Percentiles rank a stretch among this genome's conserved stretches.
These are phyloP conservation scores for Urosaurus nigricauda DNA, from an alignment of 2,797 vertebrate species.

Conservation along the genomic window DNA sequence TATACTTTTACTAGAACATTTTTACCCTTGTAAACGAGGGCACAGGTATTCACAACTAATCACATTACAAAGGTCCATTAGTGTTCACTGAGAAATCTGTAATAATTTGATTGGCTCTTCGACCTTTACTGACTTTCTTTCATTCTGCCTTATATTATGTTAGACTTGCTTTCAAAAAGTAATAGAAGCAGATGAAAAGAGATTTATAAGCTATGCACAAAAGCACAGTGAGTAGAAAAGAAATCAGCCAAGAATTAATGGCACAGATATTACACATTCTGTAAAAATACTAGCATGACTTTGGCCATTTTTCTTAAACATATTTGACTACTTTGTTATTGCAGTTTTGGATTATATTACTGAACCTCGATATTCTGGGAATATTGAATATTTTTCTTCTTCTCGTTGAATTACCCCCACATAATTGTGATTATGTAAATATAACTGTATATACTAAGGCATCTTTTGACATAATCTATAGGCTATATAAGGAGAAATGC, in stretches of 20 bases:
- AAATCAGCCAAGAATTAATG: slow-evolving; percentile 72
- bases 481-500: not conserved
- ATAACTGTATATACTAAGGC: not conserved
- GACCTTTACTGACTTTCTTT: slow-evolving; percentile 77
- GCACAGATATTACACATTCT: slow-evolving; percentile 61
- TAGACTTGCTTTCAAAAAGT: slow-evolving; percentile 73
- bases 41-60: slow-evolving; percentile 70
- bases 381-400: slow-evolving; percentile 39
- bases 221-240: slow-evolving; percentile 74
- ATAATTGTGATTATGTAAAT: slow-evolving; percentile 12
- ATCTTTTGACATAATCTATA: not conserved
- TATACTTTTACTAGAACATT: slow-evolving; percentile 57
- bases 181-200: slow-evolving; percentile 72
- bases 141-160: slow-evolving; percentile 63
- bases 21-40: slow-evolving; percentile 64
- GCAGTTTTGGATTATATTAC: slow-evolving; percentile 47
- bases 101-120: slow-evolving; percentile 75
- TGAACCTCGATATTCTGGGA: slow-evolving; percentile 59
- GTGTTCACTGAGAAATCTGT: slow-evolving; percentile 70
- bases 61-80: slow-evolving; percentile 70
- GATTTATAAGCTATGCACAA: slow-evolving; percentile 75
- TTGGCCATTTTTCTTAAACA: slow-evolving; percentile 67
- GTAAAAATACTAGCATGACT: slow-evolving; percentile 71
- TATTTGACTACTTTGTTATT: slow-evolving; percentile 61
- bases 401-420: not conserved